Evolutionary conservation across 2,113 vertebrate genomes (phyloP).

Genomic region (Oryzias curvinotus): DNA sequence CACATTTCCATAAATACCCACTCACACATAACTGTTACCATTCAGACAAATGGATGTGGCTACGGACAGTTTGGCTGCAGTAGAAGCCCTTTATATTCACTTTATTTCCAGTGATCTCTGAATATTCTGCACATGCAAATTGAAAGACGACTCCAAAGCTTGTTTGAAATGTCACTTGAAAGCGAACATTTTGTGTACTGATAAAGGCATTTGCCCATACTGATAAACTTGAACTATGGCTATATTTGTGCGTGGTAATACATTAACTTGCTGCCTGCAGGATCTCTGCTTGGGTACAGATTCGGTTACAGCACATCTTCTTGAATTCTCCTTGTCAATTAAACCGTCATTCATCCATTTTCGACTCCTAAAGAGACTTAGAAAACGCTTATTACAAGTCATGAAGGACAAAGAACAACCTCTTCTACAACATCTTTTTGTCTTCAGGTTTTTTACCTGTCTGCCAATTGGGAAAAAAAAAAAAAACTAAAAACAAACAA

Average conservation of each 20-base stretch:
- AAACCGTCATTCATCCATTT: no score
- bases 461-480: conserved; percentile 31
- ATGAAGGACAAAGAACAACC: neutral
- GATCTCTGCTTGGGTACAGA: no score
- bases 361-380: neutral
- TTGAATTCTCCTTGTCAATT: no score
- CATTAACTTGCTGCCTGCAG: no score
- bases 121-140: neutral
- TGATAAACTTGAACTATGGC: no score
- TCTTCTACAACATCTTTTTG: conserved; percentile 25
- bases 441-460: conserved; percentile 25
- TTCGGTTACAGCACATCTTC: no score
- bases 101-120: neutral
- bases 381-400: no score
- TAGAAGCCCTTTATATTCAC: conserved; percentile 7
- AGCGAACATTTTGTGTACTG: no score
- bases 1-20: neutral
- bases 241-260: no score
- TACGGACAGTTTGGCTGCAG: conserved; percentile 26
- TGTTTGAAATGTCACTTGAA: no score
- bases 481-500: neutral
- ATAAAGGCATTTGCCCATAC: no score
- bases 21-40: conserved; percentile 7
- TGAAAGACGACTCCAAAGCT: no score
- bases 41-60: conserved; percentile 28